A percentile compares a stretch with the other conserved stretches of the same genome.
phyloP scores from a whole-genome alignment of 2,888 invertebrate genomes.

The Noctua fimbriata region DNA sequence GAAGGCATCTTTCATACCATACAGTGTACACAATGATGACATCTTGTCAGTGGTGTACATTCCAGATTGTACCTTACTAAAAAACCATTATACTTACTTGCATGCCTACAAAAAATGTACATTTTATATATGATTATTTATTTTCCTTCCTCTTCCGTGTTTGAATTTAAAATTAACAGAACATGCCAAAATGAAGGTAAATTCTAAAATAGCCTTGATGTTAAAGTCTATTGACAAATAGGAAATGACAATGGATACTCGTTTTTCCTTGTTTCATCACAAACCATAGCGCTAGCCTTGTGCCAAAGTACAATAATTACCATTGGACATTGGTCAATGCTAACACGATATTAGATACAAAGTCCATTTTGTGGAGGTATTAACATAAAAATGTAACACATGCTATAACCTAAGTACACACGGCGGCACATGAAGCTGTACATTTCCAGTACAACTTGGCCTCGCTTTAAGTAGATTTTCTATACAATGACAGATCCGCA shows the following conservation, averaged over 20 bases:
- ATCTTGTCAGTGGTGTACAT: neutral
- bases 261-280: slow-evolving; percentile 17
- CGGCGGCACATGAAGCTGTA: too few relatives aligned
- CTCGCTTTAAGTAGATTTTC: too few relatives aligned
- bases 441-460: too few relatives aligned
- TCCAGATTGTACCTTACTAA: neutral
- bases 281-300: slow-evolving; percentile 22
- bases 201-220: slow-evolving; percentile 5
- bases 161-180: neutral
- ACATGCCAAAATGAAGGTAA: neutral
- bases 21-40: neutral
- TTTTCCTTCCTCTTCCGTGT: neutral
- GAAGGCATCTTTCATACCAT: neutral
- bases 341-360: slow-evolving; percentile 12
- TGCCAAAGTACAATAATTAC: slow-evolving; percentile 17
- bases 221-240: neutral
- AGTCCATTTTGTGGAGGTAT: slow-evolving; percentile 25
- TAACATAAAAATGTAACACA: slow-evolving; percentile 18
- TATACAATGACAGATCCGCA: too few relatives aligned
- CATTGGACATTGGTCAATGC: slow-evolving; percentile 34
- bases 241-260: neutral
- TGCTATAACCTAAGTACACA: neutral
- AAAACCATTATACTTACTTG: slow-evolving; percentile 7
- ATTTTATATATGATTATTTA: neutral
- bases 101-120: neutral